Percentiles rank a stretch among this genome's conserved stretches.
Evolutionary conservation across 2,113 vertebrate genomes (phyloP).

Genomic region (Thoracochromis brauschi): DNA sequence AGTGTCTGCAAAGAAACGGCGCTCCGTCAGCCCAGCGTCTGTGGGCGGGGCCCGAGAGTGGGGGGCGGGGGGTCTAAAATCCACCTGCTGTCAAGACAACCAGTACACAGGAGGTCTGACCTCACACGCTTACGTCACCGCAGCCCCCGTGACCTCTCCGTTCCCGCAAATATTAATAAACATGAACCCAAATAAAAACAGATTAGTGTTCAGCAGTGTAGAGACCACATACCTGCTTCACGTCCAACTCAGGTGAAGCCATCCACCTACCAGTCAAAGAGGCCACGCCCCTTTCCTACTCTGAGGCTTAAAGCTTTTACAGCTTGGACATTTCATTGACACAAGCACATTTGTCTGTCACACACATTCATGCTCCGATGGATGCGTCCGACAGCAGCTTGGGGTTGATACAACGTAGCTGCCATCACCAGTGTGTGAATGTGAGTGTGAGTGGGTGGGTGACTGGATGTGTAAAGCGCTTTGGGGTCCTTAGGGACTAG

Average conservation of each 20-base stretch:
- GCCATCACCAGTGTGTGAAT: no score
- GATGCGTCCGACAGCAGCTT: not conserved
- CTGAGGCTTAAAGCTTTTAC: not conserved
- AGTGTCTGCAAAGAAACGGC: slow-evolving; percentile 15
- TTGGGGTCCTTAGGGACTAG: no score
- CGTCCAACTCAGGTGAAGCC: not conserved
- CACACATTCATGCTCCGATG: not conserved
- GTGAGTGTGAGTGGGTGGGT: fast-evolving
- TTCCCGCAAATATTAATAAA: not conserved
- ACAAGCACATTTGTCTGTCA: not conserved
- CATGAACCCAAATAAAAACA: not conserved
- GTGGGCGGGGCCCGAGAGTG: slow-evolving; percentile 12
- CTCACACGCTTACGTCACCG: not conserved
- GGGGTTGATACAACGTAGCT: not conserved
- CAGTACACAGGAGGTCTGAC: not conserved
- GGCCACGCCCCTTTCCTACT: not conserved
- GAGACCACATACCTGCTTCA: not conserved
- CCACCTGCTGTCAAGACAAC: slow-evolving; percentile 4
- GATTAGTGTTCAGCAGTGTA: not conserved
- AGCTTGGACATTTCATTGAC: not conserved
- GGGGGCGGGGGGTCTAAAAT: not conserved
- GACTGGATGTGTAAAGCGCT: no score
- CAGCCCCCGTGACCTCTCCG: not conserved
- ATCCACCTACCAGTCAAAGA: not conserved
- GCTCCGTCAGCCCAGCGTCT: not conserved